phyloP scores from a whole-genome alignment of 2,113 vertebrate genomes.

The Xerus inauris region DNA sequence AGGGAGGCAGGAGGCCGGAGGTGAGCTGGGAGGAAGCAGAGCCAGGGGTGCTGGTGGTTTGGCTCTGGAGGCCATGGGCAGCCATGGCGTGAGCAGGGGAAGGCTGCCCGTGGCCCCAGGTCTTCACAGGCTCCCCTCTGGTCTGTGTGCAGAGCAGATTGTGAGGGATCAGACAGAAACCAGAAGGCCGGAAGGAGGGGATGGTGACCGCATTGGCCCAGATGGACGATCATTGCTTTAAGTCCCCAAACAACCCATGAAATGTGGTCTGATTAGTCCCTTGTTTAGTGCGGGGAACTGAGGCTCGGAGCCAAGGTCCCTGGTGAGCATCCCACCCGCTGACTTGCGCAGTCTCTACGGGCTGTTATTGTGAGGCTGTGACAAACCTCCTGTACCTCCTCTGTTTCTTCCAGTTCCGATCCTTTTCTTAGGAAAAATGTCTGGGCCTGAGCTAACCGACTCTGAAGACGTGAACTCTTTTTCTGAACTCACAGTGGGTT shows the following conservation, averaged over 20 bases:
- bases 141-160: neutral
- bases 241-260: neutral
- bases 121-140: too few relatives aligned
- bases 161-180: neutral
- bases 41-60: fast-evolving
- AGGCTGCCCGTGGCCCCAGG: neutral
- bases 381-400: too few relatives aligned
- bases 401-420: neutral
- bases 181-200: too few relatives aligned
- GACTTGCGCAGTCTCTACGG: too few relatives aligned
- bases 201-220: neutral
- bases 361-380: too few relatives aligned
- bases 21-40: neutral
- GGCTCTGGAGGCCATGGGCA: neutral
- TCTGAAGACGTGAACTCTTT: neutral
- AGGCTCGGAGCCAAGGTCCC: too few relatives aligned
- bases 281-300: too few relatives aligned
- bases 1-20: neutral
- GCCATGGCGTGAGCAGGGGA: neutral
- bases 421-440: neutral
- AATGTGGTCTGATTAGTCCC: neutral
- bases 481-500: neutral
- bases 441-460: neutral
- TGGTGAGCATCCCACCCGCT: too few relatives aligned
- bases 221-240: neutral